Conservation (phyloP, 1,140 invertebrate genomes). For the Brachionus sp. region DNA sequence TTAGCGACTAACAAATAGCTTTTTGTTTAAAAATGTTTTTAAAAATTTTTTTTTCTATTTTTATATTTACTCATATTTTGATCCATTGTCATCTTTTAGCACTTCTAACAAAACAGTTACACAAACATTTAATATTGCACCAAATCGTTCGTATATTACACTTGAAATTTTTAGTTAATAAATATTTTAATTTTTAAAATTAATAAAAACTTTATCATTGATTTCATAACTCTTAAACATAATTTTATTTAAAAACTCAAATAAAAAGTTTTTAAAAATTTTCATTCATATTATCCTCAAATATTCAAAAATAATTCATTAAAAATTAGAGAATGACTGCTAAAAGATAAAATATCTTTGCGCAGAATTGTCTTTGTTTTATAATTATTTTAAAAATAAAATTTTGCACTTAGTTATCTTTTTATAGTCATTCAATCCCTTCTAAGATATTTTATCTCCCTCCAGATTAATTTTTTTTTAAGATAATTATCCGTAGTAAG, state of each 20-base stretch:
- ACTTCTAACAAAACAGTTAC: slow-evolving; percentile 82
- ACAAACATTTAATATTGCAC: slow-evolving; percentile 71
- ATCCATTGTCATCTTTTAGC: slow-evolving; percentile 68
- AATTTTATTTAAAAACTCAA: background rate
- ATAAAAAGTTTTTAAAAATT: background rate
- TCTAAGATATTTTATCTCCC: too few relatives aligned
- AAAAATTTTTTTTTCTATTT: background rate
- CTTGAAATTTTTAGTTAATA: slow-evolving; percentile 49
- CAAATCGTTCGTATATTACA: slow-evolving; percentile 70
- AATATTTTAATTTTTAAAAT: too few relatives aligned
- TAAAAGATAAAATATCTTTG: too few relatives aligned
- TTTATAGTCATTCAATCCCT: too few relatives aligned
- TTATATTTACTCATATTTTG: slow-evolving; percentile 67
- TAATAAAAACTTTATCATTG: background rate
- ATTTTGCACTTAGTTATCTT: too few relatives aligned
- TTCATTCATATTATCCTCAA: too few relatives aligned
- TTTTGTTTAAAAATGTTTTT: slow-evolving; percentile 30
- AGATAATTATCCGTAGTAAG: too few relatives aligned
- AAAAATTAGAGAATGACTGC: too few relatives aligned
- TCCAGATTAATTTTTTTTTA: too few relatives aligned
- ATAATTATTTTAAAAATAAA: too few relatives aligned
- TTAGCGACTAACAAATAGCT: slow-evolving; percentile 50
- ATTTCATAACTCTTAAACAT: background rate
- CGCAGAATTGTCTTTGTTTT: too few relatives aligned
- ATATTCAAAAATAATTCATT: too few relatives aligned